Percentiles rank a stretch among this genome's conserved stretches.
These are phyloP conservation scores for Bombus confusus DNA, from an alignment of 1,140 invertebrate species.

Conservation along the genomic window DNA sequence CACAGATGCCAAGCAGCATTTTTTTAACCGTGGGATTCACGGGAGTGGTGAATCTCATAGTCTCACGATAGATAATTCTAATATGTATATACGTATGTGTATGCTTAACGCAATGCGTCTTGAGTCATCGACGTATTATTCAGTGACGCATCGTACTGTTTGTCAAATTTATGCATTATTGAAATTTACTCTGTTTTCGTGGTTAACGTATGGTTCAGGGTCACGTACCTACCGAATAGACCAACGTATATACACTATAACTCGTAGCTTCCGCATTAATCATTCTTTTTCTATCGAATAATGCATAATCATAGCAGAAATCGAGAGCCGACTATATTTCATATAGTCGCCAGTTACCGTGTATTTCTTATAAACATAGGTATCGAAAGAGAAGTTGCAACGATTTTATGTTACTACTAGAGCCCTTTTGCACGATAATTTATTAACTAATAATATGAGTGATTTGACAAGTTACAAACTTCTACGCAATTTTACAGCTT, in stretches of 20 bases:
- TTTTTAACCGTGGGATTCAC: constrained; percentile 25
- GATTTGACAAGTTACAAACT: too few species aligned
- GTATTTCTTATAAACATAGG: too few species aligned
- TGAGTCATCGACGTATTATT: background rate
- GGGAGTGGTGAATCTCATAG: constrained; percentile 21
- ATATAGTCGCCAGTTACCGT: too few species aligned
- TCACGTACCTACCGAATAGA: background rate
- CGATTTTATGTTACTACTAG: too few species aligned
- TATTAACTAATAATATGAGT: too few species aligned
- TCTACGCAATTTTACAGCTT: too few species aligned
- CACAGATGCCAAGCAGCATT: constrained; percentile 1
- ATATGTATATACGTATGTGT: background rate
- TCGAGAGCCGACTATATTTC: too few species aligned
- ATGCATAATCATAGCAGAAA: too few species aligned
- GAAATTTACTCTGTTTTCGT: background rate
- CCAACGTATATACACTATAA: too few species aligned
- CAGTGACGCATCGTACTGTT: background rate
- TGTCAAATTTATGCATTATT: background rate
- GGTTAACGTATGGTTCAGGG: background rate
- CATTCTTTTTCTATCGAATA: background rate
- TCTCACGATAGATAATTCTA: constrained; percentile 26
- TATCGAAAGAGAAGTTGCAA: too few species aligned
- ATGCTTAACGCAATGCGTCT: background rate
- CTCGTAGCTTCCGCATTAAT: background rate
- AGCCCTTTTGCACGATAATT: too few species aligned